A percentile compares a stretch with the other conserved stretches of the same genome.
Evolutionary conservation across 2,113 vertebrate species (phyloP).

Genomic region (Cricetomys ansorgei): DNA sequence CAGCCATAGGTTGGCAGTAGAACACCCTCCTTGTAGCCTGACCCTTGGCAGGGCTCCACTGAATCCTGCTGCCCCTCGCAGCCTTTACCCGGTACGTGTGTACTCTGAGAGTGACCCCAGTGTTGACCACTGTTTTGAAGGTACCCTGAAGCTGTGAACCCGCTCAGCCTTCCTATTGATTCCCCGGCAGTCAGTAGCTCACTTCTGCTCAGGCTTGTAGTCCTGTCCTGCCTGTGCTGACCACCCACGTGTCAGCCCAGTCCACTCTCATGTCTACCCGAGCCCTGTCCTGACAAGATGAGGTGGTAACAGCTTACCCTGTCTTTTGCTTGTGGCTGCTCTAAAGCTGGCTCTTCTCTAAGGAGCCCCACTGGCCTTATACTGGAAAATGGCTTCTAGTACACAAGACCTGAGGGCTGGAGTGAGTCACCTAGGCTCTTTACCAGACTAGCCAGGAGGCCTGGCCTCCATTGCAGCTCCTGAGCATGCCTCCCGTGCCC

Average conservation of each 20-base stretch:
- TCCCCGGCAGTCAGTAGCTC: neutral
- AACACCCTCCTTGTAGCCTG: rapidly evolving
- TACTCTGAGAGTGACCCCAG: neutral
- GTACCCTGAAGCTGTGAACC: neutral
- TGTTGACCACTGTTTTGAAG: neutral
- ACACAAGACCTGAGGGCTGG: rapidly evolving
- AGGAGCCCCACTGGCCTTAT: neutral
- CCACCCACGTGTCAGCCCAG: no score
- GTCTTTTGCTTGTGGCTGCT: neutral
- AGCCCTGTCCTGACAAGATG: no score
- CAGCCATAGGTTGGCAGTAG: neutral
- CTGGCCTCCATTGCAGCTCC: neutral
- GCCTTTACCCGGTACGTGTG: neutral
- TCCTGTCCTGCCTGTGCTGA: neutral
- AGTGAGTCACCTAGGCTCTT: rapidly evolving
- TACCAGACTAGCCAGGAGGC: rapidly evolving
- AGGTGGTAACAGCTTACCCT: rapidly evolving
- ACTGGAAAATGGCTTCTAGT: neutral
- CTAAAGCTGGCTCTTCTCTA: neutral
- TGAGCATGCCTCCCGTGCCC: rapidly evolving
- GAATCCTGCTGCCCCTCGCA: rapidly evolving
- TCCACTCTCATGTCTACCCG: rapidly evolving
- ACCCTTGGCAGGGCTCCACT: neutral
- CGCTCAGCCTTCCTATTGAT: neutral
- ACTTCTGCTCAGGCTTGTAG: neutral